Evolutionary conservation across 2,797 vertebrate species (phyloP).

Genomic region (Diplodus sargus): DNA sequence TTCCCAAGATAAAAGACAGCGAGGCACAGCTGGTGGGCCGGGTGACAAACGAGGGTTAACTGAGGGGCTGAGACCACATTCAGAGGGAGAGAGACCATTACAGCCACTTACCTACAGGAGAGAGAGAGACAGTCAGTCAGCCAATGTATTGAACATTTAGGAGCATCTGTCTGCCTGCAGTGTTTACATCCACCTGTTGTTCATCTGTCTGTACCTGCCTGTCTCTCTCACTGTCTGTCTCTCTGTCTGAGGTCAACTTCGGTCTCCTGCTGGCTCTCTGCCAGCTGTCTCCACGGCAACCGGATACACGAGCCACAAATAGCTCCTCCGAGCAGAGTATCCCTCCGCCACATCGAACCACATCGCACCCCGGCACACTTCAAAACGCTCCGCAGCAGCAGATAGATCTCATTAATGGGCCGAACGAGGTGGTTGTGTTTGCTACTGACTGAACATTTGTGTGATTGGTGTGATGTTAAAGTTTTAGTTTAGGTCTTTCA

Average conservation of each 20-base stretch:
- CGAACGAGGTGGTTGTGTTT: neutral
- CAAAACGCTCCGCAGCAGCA: conserved; percentile 66
- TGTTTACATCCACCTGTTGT: conserved; percentile 63
- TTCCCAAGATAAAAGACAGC: neutral
- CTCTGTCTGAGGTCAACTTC: conserved; percentile 84
- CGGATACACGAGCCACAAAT: conserved; percentile 91
- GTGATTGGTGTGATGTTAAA: neutral
- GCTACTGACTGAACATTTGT: neutral
- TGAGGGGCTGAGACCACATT: neutral
- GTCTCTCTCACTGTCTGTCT: conserved; percentile 79
- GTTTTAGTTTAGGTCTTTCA: neutral
- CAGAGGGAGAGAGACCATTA: conserved; percentile 14
- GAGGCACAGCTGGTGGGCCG: neutral
- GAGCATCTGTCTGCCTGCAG: conserved; percentile 21
- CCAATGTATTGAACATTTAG: neutral
- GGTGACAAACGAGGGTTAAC: neutral
- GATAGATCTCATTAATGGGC: conserved; percentile 28
- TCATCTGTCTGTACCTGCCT: conserved; percentile 66
- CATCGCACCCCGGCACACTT: conserved; percentile 64
- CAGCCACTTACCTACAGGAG: conserved; percentile 32
- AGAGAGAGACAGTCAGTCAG: neutral
- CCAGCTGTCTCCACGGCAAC: conserved; percentile 95
- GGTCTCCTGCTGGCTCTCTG: conserved; percentile 88
- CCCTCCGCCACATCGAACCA: conserved; percentile 72
- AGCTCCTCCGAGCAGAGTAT: conserved; percentile 84